Evolutionary conservation across 35 echinoderm and acorn worm genomes (phyloP).

Genomic region (Patiria miniata): DNA sequence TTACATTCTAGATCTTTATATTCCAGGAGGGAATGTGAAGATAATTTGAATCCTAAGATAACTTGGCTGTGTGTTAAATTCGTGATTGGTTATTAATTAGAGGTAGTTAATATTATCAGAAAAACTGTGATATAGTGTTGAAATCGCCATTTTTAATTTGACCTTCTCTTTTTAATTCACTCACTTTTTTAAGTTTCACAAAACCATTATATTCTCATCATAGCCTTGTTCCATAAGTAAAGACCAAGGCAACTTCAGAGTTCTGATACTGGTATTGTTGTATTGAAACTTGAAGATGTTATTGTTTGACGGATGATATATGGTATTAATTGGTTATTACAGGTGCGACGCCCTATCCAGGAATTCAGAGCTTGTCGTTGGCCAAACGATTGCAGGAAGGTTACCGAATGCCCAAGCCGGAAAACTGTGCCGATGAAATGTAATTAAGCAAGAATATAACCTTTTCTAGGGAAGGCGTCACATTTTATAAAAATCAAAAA

Average conservation of each 20-base stretch:
- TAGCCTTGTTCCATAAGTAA: too few relatives aligned
- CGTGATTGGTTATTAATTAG: too few relatives aligned
- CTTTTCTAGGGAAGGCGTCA: too few relatives aligned
- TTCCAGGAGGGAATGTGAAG: neutral
- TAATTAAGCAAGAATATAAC: too few relatives aligned
- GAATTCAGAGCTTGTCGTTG: neutral
- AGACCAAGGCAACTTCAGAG: too few relatives aligned
- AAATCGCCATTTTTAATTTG: neutral
- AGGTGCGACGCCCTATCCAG: neutral
- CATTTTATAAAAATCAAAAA: too few relatives aligned
- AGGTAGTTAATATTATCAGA: too few relatives aligned
- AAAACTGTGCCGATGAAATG: slow-evolving; percentile 9
- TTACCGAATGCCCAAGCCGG: neutral
- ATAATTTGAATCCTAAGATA: neutral
- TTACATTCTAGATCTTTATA: neutral
- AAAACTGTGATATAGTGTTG: neutral
- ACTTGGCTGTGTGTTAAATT: neutral
- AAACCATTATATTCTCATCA: too few relatives aligned
- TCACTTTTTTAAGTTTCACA: neutral
- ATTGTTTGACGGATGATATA: too few relatives aligned
- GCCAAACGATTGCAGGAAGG: neutral
- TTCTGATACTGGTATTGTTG: too few relatives aligned
- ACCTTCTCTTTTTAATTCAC: neutral
- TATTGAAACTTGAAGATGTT: too few relatives aligned
- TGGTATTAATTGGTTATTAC: neutral